Base-by-base conservation (phyloP, 2,888 invertebrate species). In the Melipona beecheii region DNA sequence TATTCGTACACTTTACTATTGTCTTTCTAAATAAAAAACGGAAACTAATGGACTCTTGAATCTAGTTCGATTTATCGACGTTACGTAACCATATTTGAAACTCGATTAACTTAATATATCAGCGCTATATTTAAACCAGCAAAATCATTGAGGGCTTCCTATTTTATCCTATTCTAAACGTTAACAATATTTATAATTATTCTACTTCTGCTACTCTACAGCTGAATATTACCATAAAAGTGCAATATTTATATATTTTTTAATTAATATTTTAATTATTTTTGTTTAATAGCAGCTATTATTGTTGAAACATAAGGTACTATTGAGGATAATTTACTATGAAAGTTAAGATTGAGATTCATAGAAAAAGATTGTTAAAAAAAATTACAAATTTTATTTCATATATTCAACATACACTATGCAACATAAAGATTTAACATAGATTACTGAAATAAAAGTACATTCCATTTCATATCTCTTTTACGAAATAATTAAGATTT, bases 1-100 rank as follows among this genome's bases (percentile, higher is more conserved):
- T 85, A 89, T 91, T 92, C 91, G 86, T 92, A 92, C 88, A 91
- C 84, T 92, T 91, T 90, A 91, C 90, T 90, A 91, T 91, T 90
- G 91, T 90, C 86, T 91, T 90, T 91, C 82, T 91, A 91, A 91
- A 91, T 90, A 90, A 91, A 91, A 83, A 58, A 69, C 78, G 68
- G 74, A 87, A 89, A 87, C 66, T 66, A 49, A 58, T 21, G 19
- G 52, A 65, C 17, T 76, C 17, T 56, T 75, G 36, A 72, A 70
- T 58, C 27, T 21, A 62, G 24, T 68, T 76, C 50, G 31, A 50
- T 69, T 4, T 76, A 31, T 65, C 31, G 27, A 64, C 62, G 19
- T 15, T 21, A 43, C 19, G 31, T 75, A 13, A 27, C 13, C 5
- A 9, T 69, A 56, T 27, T 56, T 31, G n/a, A 24, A 50, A 68